These are phyloP conservation scores for Pissodes strobi DNA, from an alignment of 1,140 invertebrate species.

Conservation along the genomic window DNA sequence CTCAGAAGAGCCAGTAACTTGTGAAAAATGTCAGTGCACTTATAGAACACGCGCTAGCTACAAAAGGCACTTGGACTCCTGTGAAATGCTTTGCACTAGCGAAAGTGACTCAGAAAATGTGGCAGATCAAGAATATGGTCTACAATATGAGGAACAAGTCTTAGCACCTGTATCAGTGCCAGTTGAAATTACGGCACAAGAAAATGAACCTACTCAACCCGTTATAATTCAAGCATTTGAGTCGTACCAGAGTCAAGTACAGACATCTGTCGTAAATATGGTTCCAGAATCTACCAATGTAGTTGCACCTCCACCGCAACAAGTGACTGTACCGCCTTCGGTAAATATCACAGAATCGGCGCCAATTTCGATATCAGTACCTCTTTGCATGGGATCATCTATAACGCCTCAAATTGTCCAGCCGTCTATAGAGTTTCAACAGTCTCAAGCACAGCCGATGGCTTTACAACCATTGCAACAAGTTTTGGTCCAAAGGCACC, in stretches of 20 bases:
- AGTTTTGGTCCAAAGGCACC: slow-evolving; percentile 23
- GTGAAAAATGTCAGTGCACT: slow-evolving; percentile 83
- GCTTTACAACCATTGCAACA: slow-evolving; percentile 30
- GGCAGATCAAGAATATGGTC: slow-evolving; percentile 41
- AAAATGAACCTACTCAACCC: slow-evolving; percentile 32
- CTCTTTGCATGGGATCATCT: slow-evolving; percentile 23
- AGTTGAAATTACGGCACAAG: slow-evolving; percentile 10
- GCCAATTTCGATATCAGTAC: slow-evolving; percentile 31
- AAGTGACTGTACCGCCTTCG: not conserved
- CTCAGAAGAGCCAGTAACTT: slow-evolving; percentile 77
- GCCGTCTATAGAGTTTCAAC: slow-evolving; percentile 33
- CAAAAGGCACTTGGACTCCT: slow-evolving; percentile 78
- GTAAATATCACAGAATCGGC: slow-evolving; percentile 12
- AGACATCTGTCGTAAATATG: slow-evolving; percentile 50
- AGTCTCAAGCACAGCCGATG: slow-evolving; percentile 23
- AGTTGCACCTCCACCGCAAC: not conserved
- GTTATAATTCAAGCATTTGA: slow-evolving; percentile 52
- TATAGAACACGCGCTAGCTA: slow-evolving; percentile 88
- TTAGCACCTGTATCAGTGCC: slow-evolving; percentile 22
- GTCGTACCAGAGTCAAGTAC: slow-evolving; percentile 52
- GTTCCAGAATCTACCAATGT: slow-evolving; percentile 16
- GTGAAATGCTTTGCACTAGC: slow-evolving; percentile 76
- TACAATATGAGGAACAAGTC: slow-evolving; percentile 37
- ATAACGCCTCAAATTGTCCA: slow-evolving; percentile 22
- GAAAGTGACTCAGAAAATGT: slow-evolving; percentile 70